Conservation (phyloP, 2,888 invertebrate genomes). For the Furcula furcula region DNA sequence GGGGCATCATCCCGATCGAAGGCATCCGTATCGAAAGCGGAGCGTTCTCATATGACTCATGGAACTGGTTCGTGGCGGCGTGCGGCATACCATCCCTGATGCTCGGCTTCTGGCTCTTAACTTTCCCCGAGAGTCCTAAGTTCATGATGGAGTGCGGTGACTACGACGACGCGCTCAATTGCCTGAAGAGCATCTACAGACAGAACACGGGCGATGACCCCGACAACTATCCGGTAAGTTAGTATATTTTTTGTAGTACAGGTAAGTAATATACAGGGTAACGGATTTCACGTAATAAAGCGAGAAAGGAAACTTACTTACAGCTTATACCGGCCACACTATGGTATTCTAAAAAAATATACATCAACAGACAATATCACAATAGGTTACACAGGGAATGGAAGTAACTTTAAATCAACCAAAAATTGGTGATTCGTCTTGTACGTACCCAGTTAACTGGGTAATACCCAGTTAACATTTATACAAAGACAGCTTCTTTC, state of each 20-base stretch:
- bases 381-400: too few relatives aligned
- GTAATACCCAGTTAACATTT: too few relatives aligned
- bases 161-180: slow-evolving; percentile 86
- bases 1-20: slow-evolving; percentile 88
- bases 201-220: slow-evolving; percentile 87
- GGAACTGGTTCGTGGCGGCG: slow-evolving; percentile 90
- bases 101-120: slow-evolving; percentile 86
- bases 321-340: too few relatives aligned
- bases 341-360: too few relatives aligned
- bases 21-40: slow-evolving; percentile 81
- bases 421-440: too few relatives aligned
- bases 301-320: too few relatives aligned
- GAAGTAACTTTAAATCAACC: too few relatives aligned
- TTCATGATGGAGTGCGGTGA: slow-evolving; percentile 91
- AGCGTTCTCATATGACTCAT: slow-evolving; percentile 86
- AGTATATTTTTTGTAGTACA: neutral
- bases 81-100: slow-evolving; percentile 87
- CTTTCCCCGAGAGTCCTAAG: slow-evolving; percentile 92
- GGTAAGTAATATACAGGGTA: too few relatives aligned
- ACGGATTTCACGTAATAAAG: too few relatives aligned
- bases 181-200: slow-evolving; percentile 85
- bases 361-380: too few relatives aligned
- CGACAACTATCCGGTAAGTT: slow-evolving; percentile 86
- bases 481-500: too few relatives aligned
- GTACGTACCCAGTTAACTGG: too few relatives aligned